Evolutionary conservation across 2,113 vertebrate genomes (phyloP).

Genomic region (Rhinogobius similis): DNA sequence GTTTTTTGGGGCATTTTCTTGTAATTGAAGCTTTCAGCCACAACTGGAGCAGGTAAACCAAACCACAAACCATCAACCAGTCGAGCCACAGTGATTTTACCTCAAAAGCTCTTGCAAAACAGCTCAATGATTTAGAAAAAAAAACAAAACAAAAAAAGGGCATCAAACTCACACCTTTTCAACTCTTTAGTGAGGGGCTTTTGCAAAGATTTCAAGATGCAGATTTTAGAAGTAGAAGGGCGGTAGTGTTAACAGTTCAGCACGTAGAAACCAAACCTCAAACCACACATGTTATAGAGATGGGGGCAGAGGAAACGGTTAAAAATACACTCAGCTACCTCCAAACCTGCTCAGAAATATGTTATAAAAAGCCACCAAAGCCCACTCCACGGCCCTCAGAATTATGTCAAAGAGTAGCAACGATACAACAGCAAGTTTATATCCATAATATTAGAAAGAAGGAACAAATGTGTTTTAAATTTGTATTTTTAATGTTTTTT

Average conservation of each 20-base stretch:
- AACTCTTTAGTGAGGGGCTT: not conserved
- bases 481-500: too few relatives aligned
- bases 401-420: not conserved
- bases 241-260: constrained; percentile 34
- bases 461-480: too few relatives aligned
- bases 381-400: not conserved
- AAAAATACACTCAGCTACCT: constrained; percentile 46
- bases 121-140: too few relatives aligned
- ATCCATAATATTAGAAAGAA: too few relatives aligned
- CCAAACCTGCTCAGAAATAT: constrained; percentile 15
- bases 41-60: constrained; percentile 37
- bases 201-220: constrained; percentile 12
- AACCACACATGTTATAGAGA: constrained; percentile 53
- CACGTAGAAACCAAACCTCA: constrained; percentile 67
- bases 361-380: not conserved
- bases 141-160: not conserved
- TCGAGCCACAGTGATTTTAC: constrained; percentile 32
- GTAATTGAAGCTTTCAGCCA: constrained; percentile 24
- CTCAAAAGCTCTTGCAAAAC: not conserved
- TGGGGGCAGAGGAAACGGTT: constrained; percentile 33
- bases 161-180: not conserved
- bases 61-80: constrained; percentile 58
- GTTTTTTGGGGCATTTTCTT: constrained; percentile 12
- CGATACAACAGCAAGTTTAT: too few relatives aligned
- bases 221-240: constrained; percentile 21